These are phyloP conservation scores for Phenganax subtilis DNA, from an alignment of 92 coral and sea anemone genomes.

Conservation along the genomic window DNA sequence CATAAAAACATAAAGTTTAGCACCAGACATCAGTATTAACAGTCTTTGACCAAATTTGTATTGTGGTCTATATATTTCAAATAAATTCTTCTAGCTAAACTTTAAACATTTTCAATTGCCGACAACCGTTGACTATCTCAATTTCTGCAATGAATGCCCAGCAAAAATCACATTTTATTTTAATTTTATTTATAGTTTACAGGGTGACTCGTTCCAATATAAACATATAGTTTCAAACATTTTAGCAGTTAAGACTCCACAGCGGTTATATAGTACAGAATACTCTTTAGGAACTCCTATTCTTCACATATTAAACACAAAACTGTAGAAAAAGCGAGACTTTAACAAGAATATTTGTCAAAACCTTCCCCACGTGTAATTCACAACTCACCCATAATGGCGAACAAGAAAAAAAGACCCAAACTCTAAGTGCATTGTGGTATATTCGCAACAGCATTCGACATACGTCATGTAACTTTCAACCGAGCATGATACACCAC, in stretches of 20 bases:
- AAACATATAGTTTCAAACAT: not conserved
- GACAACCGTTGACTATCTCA: too few species aligned
- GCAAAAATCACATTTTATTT: too few species aligned
- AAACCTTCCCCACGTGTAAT: slow-evolving; percentile 26
- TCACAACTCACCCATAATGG: slow-evolving; percentile 41
- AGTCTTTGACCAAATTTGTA: too few species aligned
- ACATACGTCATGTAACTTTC: slow-evolving; percentile 1
- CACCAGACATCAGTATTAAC: too few species aligned
- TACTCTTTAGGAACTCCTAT: not conserved
- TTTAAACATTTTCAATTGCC: too few species aligned
- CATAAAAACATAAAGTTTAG: too few species aligned
- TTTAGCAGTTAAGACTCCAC: not conserved
- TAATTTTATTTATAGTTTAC: too few species aligned
- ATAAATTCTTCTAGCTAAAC: too few species aligned
- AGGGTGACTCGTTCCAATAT: too few species aligned
- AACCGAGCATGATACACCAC: not conserved
- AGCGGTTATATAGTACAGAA: not conserved
- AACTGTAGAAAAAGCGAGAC: not conserved
- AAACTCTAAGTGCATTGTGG: slow-evolving; percentile 26
- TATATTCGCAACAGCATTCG: not conserved
- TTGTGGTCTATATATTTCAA: too few species aligned
- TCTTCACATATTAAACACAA: too few species aligned
- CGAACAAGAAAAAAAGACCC: slow-evolving; percentile 17
- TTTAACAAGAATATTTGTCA: not conserved
- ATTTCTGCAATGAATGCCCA: too few species aligned